Evolutionary conservation across 2,113 vertebrate species (phyloP).

Genomic region (Oryctolagus cuniculus): mOryCun1.1 NC_091448.1:35112501-35113000

Average conservation of each 20-base stretch:
- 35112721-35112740: background rate
- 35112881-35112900: no score
- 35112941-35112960: no score
- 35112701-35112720: constrained; percentile 9
- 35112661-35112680: constrained; percentile 69
- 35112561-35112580: background rate
- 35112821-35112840: no score
- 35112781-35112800: no score
- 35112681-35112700: constrained; percentile 48
- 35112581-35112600: background rate
- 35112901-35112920: no score
- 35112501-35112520: constrained; percentile 97
- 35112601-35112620: background rate
- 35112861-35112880: no score
- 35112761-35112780: background rate
- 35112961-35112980: no score
- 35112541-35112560: constrained; percentile 86
- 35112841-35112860: no score
- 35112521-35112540: constrained; percentile 99
- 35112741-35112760: constrained; percentile 69
- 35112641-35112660: constrained; percentile 73
- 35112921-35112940: no score
- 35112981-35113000: no score
- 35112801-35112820: no score
- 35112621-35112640: constrained; percentile 71